phyloP scores from a whole-genome alignment of 1,140 invertebrate genomes.

The Pseudomyrmex sp. region DNA sequence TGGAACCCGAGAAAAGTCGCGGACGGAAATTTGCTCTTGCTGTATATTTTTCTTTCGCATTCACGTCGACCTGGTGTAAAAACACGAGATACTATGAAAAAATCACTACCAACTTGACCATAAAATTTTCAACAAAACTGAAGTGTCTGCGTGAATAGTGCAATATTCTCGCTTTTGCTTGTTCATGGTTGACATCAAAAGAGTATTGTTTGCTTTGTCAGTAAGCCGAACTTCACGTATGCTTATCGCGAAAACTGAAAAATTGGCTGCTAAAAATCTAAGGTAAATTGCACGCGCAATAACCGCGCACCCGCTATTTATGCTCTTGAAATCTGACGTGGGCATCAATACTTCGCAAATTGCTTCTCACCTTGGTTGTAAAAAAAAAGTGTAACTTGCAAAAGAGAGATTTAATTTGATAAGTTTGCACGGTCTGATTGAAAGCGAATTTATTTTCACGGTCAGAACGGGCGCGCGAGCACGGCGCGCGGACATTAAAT shows the following conservation, averaged over 20 bases:
- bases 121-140: conserved; percentile 24
- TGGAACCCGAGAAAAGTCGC: conserved; percentile 5
- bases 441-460: conserved; percentile 45
- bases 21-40: background rate
- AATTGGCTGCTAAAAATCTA: background rate
- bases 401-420: conserved; percentile 49
- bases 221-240: conserved; percentile 1
- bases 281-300: conserved; percentile 8
- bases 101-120: background rate
- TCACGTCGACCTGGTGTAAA: background rate
- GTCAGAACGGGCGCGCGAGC: background rate
- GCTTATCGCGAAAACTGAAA: background rate
- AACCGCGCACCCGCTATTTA: conserved; percentile 18
- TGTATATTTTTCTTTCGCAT: conserved; percentile 13
- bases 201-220: background rate
- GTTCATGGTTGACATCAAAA: background rate
- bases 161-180: conserved; percentile 15
- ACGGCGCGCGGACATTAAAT: conserved; percentile 31
- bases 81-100: conserved; percentile 3
- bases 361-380: background rate
- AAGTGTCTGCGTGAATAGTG: background rate
- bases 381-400: conserved; percentile 39
- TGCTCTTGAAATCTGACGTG: conserved; percentile 21
- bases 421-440: conserved; percentile 35
- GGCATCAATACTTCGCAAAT: conserved; percentile 52